A percentile compares a stretch with the other conserved stretches of the same genome.
Evolutionary conservation across 2,113 vertebrate genomes (phyloP).

Genomic region (Alaudala cheleensis): DNA sequence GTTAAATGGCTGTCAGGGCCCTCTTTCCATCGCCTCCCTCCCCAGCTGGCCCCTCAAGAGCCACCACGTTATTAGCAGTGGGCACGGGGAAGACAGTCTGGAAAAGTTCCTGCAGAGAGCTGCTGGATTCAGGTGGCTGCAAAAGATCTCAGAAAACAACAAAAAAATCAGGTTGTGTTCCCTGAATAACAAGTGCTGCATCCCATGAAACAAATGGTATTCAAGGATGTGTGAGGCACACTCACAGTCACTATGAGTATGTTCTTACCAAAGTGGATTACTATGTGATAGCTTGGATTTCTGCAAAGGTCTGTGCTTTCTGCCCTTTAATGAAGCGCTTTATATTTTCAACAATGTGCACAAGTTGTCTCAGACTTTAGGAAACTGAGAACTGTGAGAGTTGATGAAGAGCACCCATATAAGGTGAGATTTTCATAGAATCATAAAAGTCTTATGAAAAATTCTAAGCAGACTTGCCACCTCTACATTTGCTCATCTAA

Average conservation of each 20-base stretch:
- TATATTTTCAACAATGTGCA: not conserved
- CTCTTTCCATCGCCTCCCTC: not conserved
- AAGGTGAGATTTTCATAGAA: not conserved
- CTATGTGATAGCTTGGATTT: rapidly evolving
- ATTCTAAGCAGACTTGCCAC: not conserved
- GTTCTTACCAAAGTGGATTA: not conserved
- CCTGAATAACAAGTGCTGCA: not conserved
- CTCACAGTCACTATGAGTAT: not conserved
- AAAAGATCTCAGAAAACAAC: not conserved
- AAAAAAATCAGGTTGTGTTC: not conserved
- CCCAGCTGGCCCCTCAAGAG: not conserved
- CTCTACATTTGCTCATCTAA: not conserved
- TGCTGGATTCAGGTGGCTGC: not conserved
- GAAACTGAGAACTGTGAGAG: not conserved
- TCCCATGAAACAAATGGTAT: rapidly evolving
- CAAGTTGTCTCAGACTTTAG: not conserved
- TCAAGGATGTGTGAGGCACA: not conserved
- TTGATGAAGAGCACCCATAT: not conserved
- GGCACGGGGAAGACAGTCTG: not conserved
- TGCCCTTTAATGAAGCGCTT: not conserved
- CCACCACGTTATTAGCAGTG: not conserved
- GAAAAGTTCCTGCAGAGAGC: not conserved
- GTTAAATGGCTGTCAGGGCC: conserved; percentile 67
- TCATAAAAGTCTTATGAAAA: not conserved
- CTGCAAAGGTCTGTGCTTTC: not conserved